Conservation (phyloP, 2,888 invertebrate genomes). For the Myopa tessellatipennis region DNA sequence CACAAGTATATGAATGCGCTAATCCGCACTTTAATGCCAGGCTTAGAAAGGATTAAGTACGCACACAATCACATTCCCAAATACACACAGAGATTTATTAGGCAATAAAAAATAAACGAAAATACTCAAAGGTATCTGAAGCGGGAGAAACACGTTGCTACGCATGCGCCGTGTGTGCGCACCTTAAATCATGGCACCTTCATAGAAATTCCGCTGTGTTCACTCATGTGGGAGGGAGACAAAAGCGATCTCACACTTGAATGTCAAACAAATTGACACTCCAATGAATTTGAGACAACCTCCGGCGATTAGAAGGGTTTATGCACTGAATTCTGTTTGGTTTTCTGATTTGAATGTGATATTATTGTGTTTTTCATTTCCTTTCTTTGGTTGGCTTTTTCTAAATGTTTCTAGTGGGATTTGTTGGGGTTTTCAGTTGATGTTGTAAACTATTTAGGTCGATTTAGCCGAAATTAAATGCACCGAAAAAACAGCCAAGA, state of each 20-base stretch:
- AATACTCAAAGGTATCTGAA: not conserved
- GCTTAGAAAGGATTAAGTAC: constrained; percentile 3
- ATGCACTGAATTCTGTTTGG: not conserved
- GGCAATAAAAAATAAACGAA: not conserved
- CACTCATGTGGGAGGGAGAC: not conserved
- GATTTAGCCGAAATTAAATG: not conserved
- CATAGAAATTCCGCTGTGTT: too few species aligned
- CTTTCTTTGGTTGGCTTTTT: too few species aligned
- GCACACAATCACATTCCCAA: not conserved
- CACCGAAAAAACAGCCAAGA: not conserved
- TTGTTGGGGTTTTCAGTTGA: not conserved
- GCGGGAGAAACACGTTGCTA: not conserved
- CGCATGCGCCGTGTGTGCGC: not conserved
- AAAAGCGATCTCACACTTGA: constrained; percentile 45
- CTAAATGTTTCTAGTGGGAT: not conserved
- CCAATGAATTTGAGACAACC: constrained; percentile 40
- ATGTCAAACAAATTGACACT: constrained; percentile 51
- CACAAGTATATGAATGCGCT: not conserved
- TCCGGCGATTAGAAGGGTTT: constrained; percentile 7
- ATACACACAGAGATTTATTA: not conserved
- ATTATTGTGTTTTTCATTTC: too few species aligned
- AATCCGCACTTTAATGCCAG: not conserved
- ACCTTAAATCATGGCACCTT: not conserved
- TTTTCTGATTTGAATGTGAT: too few species aligned
- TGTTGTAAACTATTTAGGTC: not conserved